phyloP scores from a whole-genome alignment of 2,113 vertebrate species.

The Sceloporus tristichus region DNA sequence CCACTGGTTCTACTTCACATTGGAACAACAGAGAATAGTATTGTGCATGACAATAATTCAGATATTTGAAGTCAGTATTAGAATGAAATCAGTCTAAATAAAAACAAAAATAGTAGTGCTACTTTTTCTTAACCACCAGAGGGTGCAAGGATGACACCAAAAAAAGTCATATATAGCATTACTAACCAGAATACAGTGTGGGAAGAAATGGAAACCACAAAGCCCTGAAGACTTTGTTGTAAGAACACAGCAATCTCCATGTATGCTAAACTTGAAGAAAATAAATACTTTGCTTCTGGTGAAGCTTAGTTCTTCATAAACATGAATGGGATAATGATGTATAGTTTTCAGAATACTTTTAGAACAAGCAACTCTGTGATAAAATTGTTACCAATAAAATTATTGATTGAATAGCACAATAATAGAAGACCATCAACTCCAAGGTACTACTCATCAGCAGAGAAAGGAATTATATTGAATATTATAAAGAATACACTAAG shows the following conservation, averaged over 20 bases:
- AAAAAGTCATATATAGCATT: not conserved
- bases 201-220: not conserved
- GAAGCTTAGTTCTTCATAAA: not conserved
- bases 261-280: not conserved
- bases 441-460: not conserved
- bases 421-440: not conserved
- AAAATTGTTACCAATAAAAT: not conserved
- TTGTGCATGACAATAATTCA: not conserved
- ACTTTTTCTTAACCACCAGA: slow-evolving; percentile 20
- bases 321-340: not conserved
- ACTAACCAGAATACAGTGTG: not conserved
- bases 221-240: not conserved
- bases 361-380: not conserved
- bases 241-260: not conserved
- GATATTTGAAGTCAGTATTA: not conserved
- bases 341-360: too few species aligned
- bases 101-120: not conserved
- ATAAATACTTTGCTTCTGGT: not conserved
- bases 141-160: not conserved
- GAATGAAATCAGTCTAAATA: not conserved
- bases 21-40: not conserved
- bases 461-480: not conserved
- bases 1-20: not conserved
- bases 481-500: not conserved
- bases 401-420: not conserved